These are phyloP conservation scores for Drosophila emarginata DNA, from an alignment of 2,888 invertebrate genomes.

Conservation along the genomic window DNA sequence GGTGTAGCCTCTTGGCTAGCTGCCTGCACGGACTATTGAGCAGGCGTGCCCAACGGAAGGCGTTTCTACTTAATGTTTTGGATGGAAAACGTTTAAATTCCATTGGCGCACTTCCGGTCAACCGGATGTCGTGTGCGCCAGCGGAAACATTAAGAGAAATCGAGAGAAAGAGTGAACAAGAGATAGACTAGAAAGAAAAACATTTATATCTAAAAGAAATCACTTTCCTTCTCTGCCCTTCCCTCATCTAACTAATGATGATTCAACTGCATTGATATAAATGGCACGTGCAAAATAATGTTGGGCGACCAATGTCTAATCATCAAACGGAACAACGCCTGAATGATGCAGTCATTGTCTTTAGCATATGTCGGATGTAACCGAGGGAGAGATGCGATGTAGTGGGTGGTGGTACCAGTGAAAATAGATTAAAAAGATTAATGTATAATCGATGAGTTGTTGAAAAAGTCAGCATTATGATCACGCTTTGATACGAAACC, in stretches of 20 bases:
- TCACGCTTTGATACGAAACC: neutral
- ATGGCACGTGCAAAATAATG: constrained; percentile 56
- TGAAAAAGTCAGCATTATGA: neutral
- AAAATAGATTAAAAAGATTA: neutral
- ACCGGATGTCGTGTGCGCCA: constrained; percentile 79
- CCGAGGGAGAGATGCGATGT: neutral
- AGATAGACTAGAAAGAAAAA: neutral
- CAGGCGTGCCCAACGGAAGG: constrained; percentile 72
- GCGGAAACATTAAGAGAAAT: constrained; percentile 80
- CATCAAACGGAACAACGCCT: constrained; percentile 49
- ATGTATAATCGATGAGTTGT: neutral
- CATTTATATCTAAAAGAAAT: constrained; percentile 11
- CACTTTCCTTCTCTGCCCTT: neutral
- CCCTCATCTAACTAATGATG: constrained; percentile 49
- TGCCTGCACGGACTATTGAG: constrained; percentile 62
- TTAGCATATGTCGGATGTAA: constrained; percentile 14
- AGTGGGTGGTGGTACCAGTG: neutral
- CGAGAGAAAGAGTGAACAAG: neutral
- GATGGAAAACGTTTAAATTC: constrained; percentile 76
- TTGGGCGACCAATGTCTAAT: constrained; percentile 46
- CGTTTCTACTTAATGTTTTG: constrained; percentile 76
- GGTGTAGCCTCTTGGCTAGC: constrained; percentile 39
- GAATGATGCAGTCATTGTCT: constrained; percentile 47
- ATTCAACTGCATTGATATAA: constrained; percentile 44
- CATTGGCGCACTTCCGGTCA: constrained; percentile 76